Base-by-base conservation (phyloP, 2,113 vertebrate genomes). In the Hippocampus barbouri region DNA sequence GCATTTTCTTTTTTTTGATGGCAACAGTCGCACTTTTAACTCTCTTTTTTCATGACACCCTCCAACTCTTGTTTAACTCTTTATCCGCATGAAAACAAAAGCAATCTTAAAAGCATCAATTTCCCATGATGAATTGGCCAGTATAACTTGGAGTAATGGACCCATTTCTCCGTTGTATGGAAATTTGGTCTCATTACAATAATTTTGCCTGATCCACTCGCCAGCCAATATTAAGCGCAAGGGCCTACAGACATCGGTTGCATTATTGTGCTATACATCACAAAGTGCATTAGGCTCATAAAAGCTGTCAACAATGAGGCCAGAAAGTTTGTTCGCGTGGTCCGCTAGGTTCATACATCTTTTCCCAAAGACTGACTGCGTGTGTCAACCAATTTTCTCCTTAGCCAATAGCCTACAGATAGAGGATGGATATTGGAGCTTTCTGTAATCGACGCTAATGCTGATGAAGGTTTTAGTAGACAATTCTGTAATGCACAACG, bases 201-300 rank as follows among this genome's bases (percentile, higher is more conserved):
- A 93, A 93, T 94, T 93, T 93, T 85, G 91, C 90, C 90, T 91
- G 88, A 92, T 91, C 83, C 88, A 89, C 90, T 89, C 85, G 84
- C 84, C 83, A 90, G 87, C 87, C 82, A 56, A 92, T 94, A 94
- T 92, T 92, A 93, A 92, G 91, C 90, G 90, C 86, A 85, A 91
- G 81, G 88, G 90, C 93, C 92, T 90, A 89, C 88, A 93, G 93
- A 91, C 91, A 93, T 86, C 85, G 84, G 77, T 78, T 69, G 82
- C 78, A 82, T 93, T 94, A 94, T 94, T 93, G 92, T 93, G 87
- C 92, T 90, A 94, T 94, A 94, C 87, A 93, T 93, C 93, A 94
- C 89, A 93, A 91, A 93, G 89, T 91, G 90, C 89, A 87, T 92
- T 91, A 91, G 87, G 79, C 88, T 91, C 88, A 93, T 92, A 92